Conservation (phyloP, 2,888 invertebrate genomes). For the Eremobia ochroleuca region DNA sequence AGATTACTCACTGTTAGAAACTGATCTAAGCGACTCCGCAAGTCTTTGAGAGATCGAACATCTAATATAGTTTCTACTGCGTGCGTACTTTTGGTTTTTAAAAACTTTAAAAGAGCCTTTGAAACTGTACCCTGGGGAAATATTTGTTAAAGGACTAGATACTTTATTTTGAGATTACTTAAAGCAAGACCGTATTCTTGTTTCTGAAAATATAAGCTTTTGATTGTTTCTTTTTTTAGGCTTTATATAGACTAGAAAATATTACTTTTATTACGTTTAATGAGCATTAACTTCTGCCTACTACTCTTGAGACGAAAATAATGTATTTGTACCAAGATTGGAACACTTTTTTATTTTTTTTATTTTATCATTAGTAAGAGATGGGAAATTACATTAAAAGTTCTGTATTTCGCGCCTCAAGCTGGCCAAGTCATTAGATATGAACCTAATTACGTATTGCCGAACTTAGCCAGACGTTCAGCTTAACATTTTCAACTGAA, state of each 20-base stretch:
- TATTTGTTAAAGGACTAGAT: background rate
- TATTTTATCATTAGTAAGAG: background rate
- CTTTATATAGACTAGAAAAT: background rate
- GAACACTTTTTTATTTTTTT: too few species aligned
- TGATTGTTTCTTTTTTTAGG: background rate
- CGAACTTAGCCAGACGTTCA: constrained; percentile 13
- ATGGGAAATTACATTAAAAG: background rate
- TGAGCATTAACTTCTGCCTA: background rate
- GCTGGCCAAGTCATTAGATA: background rate
- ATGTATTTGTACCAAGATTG: background rate
- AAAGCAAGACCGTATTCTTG: background rate
- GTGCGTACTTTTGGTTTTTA: constrained; percentile 1
- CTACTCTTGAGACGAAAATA: too few species aligned
- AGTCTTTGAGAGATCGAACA: constrained; percentile 14
- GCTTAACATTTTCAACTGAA: constrained; percentile 19
- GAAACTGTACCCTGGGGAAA: constrained; percentile 16
- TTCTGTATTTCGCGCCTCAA: background rate
- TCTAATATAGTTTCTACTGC: constrained; percentile 1
- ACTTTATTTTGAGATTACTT: constrained; percentile 6
- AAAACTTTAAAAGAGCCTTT: constrained; percentile 18
- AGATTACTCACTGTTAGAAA: background rate
- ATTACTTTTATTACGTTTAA: background rate
- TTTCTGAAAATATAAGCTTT: background rate
- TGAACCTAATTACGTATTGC: constrained; percentile 2
- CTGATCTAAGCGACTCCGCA: background rate